A percentile compares a stretch with the other conserved stretches of the same genome.
These are phyloP conservation scores for Melanocharis versteri DNA, from an alignment of 2,113 vertebrate species.

Conservation along the genomic window DNA sequence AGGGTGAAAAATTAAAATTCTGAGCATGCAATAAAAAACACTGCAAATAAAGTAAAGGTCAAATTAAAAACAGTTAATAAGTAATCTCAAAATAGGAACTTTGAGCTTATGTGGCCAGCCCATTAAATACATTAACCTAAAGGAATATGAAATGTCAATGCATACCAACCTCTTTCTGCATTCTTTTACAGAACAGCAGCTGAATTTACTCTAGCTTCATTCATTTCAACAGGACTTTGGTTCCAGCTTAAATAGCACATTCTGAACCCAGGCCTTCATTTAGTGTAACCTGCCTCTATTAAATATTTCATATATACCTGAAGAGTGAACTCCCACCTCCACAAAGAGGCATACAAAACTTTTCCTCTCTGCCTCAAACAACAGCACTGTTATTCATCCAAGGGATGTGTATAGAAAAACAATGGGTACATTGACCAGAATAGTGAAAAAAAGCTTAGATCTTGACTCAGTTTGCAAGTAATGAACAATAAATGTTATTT, in stretches of 20 bases:
- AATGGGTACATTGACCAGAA: background rate
- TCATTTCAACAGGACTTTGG: background rate
- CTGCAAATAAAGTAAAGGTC: conserved; percentile 2
- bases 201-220: background rate
- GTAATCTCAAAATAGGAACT: conserved; percentile 35
- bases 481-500: background rate
- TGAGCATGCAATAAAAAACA: background rate
- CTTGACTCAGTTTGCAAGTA: background rate
- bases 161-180: background rate
- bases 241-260: background rate
- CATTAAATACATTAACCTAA: background rate
- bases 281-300: background rate
- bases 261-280: background rate
- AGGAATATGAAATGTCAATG: background rate
- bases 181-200: background rate
- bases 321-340: background rate
- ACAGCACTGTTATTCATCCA: background rate
- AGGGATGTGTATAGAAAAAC: background rate
- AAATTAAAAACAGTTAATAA: conserved; percentile 59
- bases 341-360: background rate
- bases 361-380: background rate
- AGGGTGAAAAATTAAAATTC: background rate
- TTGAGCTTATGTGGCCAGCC: background rate
- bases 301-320: background rate
- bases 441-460: background rate